These are phyloP conservation scores for Podiceps cristatus DNA, from an alignment of 2,113 vertebrate species.

Conservation along the genomic window DNA sequence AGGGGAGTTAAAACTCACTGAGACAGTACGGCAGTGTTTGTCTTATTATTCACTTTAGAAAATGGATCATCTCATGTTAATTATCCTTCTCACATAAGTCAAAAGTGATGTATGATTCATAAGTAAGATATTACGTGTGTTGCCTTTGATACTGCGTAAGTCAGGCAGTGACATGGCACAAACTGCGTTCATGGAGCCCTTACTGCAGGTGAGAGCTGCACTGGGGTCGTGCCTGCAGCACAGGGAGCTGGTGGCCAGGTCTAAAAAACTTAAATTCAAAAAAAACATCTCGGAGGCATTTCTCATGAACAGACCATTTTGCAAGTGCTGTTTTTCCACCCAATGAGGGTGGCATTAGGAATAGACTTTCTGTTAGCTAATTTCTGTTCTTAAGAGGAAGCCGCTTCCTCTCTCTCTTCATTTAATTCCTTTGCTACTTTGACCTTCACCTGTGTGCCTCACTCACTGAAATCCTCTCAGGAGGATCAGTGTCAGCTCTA, in stretches of 20 bases:
- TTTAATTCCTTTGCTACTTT: constrained; percentile 55
- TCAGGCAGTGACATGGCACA: not conserved
- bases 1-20: not conserved
- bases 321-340: not conserved
- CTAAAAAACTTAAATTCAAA: not conserved
- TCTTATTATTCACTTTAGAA: not conserved
- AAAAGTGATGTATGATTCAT: not conserved
- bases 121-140: not conserved
- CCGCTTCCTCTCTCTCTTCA: constrained; percentile 19
- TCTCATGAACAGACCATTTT: not conserved
- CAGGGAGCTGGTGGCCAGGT: fast-evolving
- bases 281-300: not conserved
- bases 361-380: not conserved
- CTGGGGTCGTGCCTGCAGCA: not conserved
- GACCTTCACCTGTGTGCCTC: constrained; percentile 57
- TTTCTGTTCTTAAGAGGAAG: constrained; percentile 32
- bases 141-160: not conserved
- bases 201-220: not conserved
- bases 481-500: constrained; percentile 71
- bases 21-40: not conserved
- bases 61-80: not conserved
- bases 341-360: fast-evolving
- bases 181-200: not conserved
- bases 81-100: not conserved
- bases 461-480: constrained; percentile 55